Percentiles rank a stretch among this genome's conserved stretches.
Evolutionary conservation across 2,797 vertebrate species (phyloP).

Genomic region (Helostoma temminkii): DNA sequence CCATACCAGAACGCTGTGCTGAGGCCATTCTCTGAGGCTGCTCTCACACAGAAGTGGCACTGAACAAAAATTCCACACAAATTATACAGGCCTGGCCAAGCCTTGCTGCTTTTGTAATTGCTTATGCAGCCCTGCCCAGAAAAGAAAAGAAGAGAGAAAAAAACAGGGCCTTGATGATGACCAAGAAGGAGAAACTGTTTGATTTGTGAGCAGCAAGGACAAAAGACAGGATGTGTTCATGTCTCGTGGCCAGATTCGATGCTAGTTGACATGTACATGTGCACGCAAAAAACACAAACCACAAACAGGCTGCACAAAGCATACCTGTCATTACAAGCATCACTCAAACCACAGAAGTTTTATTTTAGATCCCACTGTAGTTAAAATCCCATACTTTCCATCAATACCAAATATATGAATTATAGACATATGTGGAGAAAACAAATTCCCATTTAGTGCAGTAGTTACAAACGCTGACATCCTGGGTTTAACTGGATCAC

Average conservation of each 20-base stretch:
- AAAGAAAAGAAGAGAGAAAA: slow-evolving; percentile 44
- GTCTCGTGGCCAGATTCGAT: slow-evolving; percentile 34
- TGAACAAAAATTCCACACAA: slow-evolving; percentile 75
- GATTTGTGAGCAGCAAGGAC: slow-evolving; percentile 32
- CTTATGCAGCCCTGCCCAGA: slow-evolving; percentile 56
- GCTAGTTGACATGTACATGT: slow-evolving; percentile 14
- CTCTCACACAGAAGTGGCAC: slow-evolving; percentile 52
- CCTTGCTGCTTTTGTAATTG: slow-evolving; percentile 72
- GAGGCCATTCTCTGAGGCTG: slow-evolving; percentile 42
- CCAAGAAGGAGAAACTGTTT: slow-evolving; percentile 45
- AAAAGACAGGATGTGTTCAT: slow-evolving; percentile 44
- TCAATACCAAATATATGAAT: neutral
- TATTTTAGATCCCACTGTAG: slow-evolving; percentile 12
- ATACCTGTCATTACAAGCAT: slow-evolving; percentile 13
- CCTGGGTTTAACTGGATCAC: neutral
- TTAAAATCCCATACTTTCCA: neutral
- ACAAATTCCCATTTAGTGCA: neutral
- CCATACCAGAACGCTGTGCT: slow-evolving; percentile 44
- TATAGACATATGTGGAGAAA: slow-evolving; percentile 7
- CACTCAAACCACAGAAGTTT: slow-evolving; percentile 24
- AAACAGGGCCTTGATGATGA: slow-evolving; percentile 45
- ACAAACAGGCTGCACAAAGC: neutral
- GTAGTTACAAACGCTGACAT: neutral
- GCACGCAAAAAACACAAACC: slow-evolving; percentile 18
- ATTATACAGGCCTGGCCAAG: slow-evolving; percentile 67